Evolutionary conservation across 1,140 invertebrate species (phyloP), one percentile per base, ranked within the genome.

Genomic region (Centruroides sculpturatus): DNA sequence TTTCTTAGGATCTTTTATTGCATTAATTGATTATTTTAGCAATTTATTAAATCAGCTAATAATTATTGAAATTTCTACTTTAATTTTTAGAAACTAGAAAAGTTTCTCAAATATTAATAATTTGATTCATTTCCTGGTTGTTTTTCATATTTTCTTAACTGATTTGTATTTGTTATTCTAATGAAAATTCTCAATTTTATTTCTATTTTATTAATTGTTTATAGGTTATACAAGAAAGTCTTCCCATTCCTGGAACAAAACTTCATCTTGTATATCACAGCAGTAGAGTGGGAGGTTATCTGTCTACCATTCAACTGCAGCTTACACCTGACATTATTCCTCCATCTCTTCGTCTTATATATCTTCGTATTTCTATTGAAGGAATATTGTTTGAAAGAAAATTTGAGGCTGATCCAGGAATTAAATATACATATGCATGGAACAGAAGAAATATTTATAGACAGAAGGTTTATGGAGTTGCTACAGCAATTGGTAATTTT

Each of bases 171-270:
- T 12, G 13, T 41, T 56, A 13, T 56, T 60, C 3, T 47, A 56
- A 8, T 23, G 56, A 46, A 46, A n/a, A 34, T 61, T 48, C 36
- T 49, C 11, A 58, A 23, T 23, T 23, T 23, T 23, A 23, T 23
- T 23, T 23, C 23, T 23, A 23, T 23, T 23, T 56, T 35, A 63
- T 36, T 35, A 57, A 58, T 53, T 48, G 58, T 23, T 58, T 63
- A n/a, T 77, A 92, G 89, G 93, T 96, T 68, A 82, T 97, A 1
- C 92, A 96, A 75, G 92, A 98, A 76, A 90, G 88, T 60, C 85
- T 97, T 60, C 80, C 84, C 11, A 92, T 98, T 65, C 92, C 93
- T 4, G 92, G 91, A 36, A 78, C 92, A 3, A 67, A 73, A 50
- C 69, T 77, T 3, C 71, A 78, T 58, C 66, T 78, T 23, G 74